A percentile compares a stretch with the other conserved stretches of the same genome.
phyloP scores from a whole-genome alignment of 2,797 vertebrate species.

The Stomatorhinus walkeri region DNA sequence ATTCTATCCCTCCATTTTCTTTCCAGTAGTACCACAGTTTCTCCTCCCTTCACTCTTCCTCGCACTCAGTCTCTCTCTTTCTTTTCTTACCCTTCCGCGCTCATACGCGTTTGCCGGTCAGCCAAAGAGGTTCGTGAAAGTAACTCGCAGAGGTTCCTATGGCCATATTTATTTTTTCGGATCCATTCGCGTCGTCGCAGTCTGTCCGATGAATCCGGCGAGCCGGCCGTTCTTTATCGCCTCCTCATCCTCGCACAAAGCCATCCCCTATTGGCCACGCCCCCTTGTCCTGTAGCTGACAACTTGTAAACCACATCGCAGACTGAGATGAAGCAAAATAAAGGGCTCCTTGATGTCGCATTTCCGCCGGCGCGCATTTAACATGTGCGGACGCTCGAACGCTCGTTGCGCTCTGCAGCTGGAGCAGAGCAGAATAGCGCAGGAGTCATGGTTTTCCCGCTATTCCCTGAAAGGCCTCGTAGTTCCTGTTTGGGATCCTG shows the following conservation, averaged over 20 bases:
- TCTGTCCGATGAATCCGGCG: constrained; percentile 34
- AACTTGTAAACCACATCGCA: not conserved
- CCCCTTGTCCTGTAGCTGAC: not conserved
- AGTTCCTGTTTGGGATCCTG: not conserved
- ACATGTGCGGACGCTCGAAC: not conserved
- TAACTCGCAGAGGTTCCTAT: constrained; percentile 22
- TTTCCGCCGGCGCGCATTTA: not conserved
- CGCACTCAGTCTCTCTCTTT: not conserved
- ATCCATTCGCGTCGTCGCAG: constrained; percentile 31
- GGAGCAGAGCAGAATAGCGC: not conserved
- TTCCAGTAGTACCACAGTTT: not conserved
- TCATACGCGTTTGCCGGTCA: constrained; percentile 30
- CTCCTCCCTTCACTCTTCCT: not conserved
- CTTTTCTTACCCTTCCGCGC: not conserved
- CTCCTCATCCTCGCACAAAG: not conserved
- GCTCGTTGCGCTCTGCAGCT: constrained; percentile 17
- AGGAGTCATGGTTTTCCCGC: constrained; percentile 52
- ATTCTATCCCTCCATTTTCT: not conserved
- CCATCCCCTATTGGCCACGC: not conserved
- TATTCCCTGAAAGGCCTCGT: constrained; percentile 32
- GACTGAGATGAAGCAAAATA: not conserved
- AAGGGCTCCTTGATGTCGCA: not conserved
- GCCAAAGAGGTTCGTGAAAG: constrained; percentile 47
- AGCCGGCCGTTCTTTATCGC: constrained; percentile 24
- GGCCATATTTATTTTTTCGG: constrained; percentile 23